These are phyloP conservation scores for Branchipolynoe longqiensis DNA, from an alignment of 2,888 invertebrate species.

Conservation along the genomic window DNA sequence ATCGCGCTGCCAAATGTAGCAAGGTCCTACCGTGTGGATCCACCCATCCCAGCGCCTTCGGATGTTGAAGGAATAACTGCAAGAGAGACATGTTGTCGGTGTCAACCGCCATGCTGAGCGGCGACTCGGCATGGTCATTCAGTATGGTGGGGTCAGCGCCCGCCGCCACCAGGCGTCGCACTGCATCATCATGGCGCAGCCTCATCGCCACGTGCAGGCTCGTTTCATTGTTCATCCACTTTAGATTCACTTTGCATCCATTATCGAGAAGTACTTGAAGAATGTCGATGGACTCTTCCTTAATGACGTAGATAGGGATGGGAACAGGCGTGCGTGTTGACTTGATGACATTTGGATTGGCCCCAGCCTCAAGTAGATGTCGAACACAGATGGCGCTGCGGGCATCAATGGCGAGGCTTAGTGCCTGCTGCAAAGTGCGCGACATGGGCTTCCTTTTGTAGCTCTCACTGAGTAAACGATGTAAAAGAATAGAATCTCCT, in stretches of 20 bases:
- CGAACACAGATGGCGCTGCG: slow-evolving; percentile 3
- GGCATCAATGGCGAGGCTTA: slow-evolving; percentile 25
- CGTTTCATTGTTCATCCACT: slow-evolving; percentile 26
- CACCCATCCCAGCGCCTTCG: background rate
- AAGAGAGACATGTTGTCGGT: background rate
- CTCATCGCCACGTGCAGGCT: slow-evolving; percentile 12
- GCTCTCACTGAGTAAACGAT: background rate
- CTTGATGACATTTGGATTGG: slow-evolving; percentile 12
- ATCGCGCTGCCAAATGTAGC: background rate
- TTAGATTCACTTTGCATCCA: slow-evolving; percentile 17
- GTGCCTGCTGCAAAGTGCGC: background rate
- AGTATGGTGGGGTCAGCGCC: background rate
- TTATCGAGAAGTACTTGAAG: slow-evolving; percentile 10
- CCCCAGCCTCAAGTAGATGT: slow-evolving; percentile 39
- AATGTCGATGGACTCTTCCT: slow-evolving; percentile 1
- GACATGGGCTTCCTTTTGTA: background rate
- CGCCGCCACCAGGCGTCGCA: background rate
- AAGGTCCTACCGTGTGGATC: background rate
- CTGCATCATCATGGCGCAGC: background rate
- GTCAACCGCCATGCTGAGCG: background rate
- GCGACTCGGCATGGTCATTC: background rate
- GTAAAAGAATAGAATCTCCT: background rate
- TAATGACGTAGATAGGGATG: slow-evolving; percentile 13
- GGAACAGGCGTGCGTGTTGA: background rate
- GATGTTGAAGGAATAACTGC: slow-evolving; percentile 9